phyloP scores from a whole-genome alignment of 2,888 invertebrate genomes.

The Sepioteuthis lessoniana region DNA sequence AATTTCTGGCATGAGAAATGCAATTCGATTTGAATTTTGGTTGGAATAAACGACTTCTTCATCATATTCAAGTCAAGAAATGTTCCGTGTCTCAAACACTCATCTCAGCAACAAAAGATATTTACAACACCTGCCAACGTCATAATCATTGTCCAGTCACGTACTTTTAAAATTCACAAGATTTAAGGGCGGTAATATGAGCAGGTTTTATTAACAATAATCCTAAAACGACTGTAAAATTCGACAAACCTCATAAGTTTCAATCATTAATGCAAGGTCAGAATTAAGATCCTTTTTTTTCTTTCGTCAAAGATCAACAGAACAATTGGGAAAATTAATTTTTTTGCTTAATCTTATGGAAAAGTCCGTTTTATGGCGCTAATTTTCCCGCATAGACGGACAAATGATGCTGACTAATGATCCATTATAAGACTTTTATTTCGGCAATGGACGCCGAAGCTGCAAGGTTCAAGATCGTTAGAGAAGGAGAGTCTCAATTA shows the following conservation, averaged over 20 bases:
- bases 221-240: not conserved
- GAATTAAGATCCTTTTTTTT: not conserved
- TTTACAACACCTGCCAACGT: not conserved
- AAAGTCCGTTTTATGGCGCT: not conserved
- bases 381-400: not conserved
- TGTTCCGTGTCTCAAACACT: not conserved
- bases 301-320: not conserved
- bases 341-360: slow-evolving; percentile 33
- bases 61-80: too few relatives aligned
- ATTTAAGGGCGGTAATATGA: not conserved
- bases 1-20: too few relatives aligned
- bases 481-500: not conserved
- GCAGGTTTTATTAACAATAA: not conserved
- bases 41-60: too few relatives aligned
- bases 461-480: not conserved
- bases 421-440: not conserved
- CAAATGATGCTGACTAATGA: not conserved
- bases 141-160: not conserved
- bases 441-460: not conserved
- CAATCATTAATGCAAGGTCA: not conserved
- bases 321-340: not conserved
- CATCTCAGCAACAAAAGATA: not conserved
- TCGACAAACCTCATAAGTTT: not conserved
- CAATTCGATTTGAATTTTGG: too few relatives aligned
- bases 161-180: not conserved